phyloP scores from a whole-genome alignment of 2,797 vertebrate species.

The Acipenser transmontanus region DNA sequence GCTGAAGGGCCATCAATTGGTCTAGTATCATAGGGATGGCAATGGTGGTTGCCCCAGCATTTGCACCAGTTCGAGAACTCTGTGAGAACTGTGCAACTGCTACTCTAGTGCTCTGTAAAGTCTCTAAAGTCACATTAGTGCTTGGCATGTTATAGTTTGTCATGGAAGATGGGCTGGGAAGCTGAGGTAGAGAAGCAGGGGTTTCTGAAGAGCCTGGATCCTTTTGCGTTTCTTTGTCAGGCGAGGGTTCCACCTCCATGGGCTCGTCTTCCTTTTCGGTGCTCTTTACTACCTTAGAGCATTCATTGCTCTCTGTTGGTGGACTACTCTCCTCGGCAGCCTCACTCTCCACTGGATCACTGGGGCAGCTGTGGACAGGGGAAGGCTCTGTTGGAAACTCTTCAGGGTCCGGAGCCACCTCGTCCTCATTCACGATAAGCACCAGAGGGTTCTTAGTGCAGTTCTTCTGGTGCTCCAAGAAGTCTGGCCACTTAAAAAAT shows the following conservation, averaged over 20 bases:
- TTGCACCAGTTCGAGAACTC: constrained; percentile 45
- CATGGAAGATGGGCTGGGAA: constrained; percentile 49
- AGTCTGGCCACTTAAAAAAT: constrained; percentile 83
- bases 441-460: constrained; percentile 79
- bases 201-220: constrained; percentile 40
- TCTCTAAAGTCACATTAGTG: constrained; percentile 92
- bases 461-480: constrained; percentile 73
- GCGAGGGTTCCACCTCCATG: constrained; percentile 71
- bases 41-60: constrained; percentile 54
- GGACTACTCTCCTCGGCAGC: constrained; percentile 59
- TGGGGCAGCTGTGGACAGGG: constrained; percentile 61
- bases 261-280: constrained; percentile 61
- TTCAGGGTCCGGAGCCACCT: constrained; percentile 47
- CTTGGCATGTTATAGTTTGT: constrained; percentile 72
- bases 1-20: constrained; percentile 88
- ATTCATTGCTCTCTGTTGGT: constrained; percentile 54
- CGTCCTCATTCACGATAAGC: constrained; percentile 75
- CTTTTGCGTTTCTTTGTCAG: constrained; percentile 49
- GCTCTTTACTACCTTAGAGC: constrained; percentile 48
- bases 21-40: constrained; percentile 91
- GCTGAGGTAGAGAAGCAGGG: constrained; percentile 52
- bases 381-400: constrained; percentile 68
- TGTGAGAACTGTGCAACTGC: constrained; percentile 95
- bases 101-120: constrained; percentile 90
- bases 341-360: constrained; percentile 70